Percentiles rank a stretch among this genome's conserved stretches.
These are phyloP conservation scores for Tenthredo mesomela DNA, from an alignment of 2,888 invertebrate species.

Conservation along the genomic window DNA sequence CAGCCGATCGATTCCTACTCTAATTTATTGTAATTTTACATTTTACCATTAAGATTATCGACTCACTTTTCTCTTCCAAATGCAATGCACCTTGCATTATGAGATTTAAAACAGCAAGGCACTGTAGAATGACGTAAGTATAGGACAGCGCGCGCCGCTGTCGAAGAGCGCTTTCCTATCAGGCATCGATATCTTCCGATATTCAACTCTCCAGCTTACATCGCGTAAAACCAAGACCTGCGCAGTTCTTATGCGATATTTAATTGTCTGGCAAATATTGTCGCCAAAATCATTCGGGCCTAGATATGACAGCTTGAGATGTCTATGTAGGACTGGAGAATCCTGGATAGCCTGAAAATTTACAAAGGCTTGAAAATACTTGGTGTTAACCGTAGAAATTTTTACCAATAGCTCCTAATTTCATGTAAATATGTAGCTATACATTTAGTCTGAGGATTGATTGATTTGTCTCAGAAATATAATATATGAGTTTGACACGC, in stretches of 20 bases:
- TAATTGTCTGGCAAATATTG: not conserved
- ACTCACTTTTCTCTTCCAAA: not conserved
- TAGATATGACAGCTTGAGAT: not conserved
- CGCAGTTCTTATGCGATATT: not conserved
- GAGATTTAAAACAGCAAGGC: not conserved
- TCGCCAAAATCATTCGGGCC: not conserved
- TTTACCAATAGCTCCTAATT: not conserved
- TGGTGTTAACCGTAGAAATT: not conserved
- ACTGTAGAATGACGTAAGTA: not conserved
- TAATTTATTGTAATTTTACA: not conserved
- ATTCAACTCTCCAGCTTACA: conserved; percentile 44
- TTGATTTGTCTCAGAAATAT: not conserved
- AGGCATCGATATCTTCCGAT: conserved; percentile 52
- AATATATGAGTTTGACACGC: not conserved
- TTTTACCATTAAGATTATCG: not conserved
- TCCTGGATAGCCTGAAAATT: not conserved
- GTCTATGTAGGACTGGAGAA: not conserved
- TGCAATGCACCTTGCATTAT: not conserved
- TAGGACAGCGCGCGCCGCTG: conserved; percentile 18
- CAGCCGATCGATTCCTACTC: not conserved
- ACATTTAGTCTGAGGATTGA: not conserved
- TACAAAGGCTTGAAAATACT: not conserved
- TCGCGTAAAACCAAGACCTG: not conserved
- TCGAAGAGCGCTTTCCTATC: conserved; percentile 49
- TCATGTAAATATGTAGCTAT: not conserved